Evolutionary conservation across 2,797 vertebrate genomes (phyloP), one percentile per base, ranked within the genome.

Genomic region (Petrocephalus sullivani): DNA sequence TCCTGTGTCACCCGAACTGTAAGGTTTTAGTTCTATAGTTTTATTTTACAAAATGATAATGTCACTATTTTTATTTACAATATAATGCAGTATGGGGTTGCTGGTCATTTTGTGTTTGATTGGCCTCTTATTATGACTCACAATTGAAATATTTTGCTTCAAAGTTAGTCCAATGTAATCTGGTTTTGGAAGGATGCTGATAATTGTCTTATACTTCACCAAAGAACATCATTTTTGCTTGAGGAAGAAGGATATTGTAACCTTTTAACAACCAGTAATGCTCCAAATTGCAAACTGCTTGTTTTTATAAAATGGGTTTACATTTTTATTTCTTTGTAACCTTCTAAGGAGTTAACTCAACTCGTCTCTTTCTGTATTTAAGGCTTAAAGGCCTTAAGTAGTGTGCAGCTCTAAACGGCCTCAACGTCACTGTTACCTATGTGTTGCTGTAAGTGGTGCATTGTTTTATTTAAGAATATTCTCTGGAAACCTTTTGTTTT

Each of bases 401-500:
- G n/a, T 54, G 3, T 23, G 12, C 14, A 56, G 23, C 51, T 28
- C 82, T 85, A 85, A 56, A 56, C 23, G 12, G 53, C 12, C 41
- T 85, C 14, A 33, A 16, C 4, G 21, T 53, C 81, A 51, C 49
- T 21, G 19, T 57, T 37, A 60, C 33, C 3, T 12, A 12, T 85
- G 82, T 85, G 51, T 85, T 56, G 12, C 53, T 21, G 23, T 85
- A 28, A 85, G 56, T 85, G 71, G 71, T 78, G 71, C 71, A 78
- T 78, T 85, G 23, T 85, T 33, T 85, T 33, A 85, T 23, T 53
- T 54, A 85, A 28, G 21, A 28, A 56, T 41, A 37, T 78, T 85
- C 21, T 85, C 10, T 85, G 0, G n/a, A 54, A 19, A 54, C n/a
- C 19, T 82, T 33, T 12, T 33, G 19, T 83, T n/a, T 84, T n/a